Base-by-base conservation (phyloP, 2,797 vertebrate genomes). In the Alosa sapidissima region DNA sequence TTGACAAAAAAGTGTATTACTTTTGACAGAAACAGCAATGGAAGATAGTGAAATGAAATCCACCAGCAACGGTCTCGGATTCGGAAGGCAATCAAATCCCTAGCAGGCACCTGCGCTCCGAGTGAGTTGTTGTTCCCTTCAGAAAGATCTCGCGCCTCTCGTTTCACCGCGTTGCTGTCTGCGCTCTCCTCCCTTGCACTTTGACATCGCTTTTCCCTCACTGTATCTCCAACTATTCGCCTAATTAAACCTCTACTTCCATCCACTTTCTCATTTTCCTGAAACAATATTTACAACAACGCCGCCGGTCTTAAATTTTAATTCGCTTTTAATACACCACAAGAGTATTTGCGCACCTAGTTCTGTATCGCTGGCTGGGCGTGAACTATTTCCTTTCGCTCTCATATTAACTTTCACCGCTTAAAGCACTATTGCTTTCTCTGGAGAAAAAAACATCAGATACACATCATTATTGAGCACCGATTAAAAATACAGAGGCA, bases 361-460 rank as follows among this genome's bases (percentile, higher is more conserved):
- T 75, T 75, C 24, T 88, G 10, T 89, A 91, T 90, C 84, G 90
- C 83, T 89, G 89, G 89, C 87, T 75, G 86, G 19, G 81, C 65
- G 14, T 91, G 88, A 91, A 85, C 92, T 90, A 92, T 85, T 93
- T 91, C 60, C 36, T 82, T 83, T 52, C 13, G 11, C 86, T 87
- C 87, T 54, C 54, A 82, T 81, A 78, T 78, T 86, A 78, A 81
- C 9, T n/a, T 89, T 51, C 58, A 81, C 47, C 49, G 81, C 82
- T 81, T 85, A 85, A 90, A 86, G 81, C 65, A 81, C 54, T 24
- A 85, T 60, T 41, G 48, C 60, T 47, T 84, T 90, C 89, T 90
- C 90, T 51, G 81, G 87, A 85, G 88, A 45, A 19, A 54, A 49
- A 45, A 84, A 21, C 78, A 81, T 55, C 54, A 84, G 82, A 88